These are phyloP conservation scores for Microcebus tavaratra DNA, from an alignment of 2,113 vertebrate species.

Conservation along the genomic window DNA sequence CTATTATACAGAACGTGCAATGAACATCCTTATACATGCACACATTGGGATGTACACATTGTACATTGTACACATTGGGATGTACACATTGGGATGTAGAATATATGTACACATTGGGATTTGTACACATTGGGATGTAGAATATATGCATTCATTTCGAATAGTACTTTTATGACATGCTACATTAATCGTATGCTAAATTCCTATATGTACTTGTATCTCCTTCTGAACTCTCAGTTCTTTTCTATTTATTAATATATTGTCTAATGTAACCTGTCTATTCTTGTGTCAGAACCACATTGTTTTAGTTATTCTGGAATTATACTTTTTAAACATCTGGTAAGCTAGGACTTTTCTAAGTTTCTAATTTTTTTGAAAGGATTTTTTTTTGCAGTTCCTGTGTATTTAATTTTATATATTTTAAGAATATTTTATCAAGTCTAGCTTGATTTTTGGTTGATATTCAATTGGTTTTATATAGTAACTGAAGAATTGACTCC, in stretches of 20 bases:
- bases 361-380: background rate
- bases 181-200: background rate
- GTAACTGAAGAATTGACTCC: background rate
- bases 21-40: background rate
- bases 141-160: background rate
- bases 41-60: too few species aligned
- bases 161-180: background rate
- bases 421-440: background rate
- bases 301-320: background rate
- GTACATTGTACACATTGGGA: too few species aligned
- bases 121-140: background rate
- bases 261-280: background rate
- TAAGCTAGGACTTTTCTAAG: background rate
- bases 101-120: too few species aligned
- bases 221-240: background rate
- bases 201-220: background rate
- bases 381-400: background rate
- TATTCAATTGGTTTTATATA: background rate
- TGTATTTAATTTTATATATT: background rate
- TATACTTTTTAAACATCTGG: background rate
- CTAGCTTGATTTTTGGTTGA: background rate
- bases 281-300: background rate
- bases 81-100: too few species aligned
- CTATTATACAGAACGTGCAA: background rate
- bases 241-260: background rate